Evolutionary conservation across 2,888 invertebrate species (phyloP).

Genomic region (Dasypolia templi): DNA sequence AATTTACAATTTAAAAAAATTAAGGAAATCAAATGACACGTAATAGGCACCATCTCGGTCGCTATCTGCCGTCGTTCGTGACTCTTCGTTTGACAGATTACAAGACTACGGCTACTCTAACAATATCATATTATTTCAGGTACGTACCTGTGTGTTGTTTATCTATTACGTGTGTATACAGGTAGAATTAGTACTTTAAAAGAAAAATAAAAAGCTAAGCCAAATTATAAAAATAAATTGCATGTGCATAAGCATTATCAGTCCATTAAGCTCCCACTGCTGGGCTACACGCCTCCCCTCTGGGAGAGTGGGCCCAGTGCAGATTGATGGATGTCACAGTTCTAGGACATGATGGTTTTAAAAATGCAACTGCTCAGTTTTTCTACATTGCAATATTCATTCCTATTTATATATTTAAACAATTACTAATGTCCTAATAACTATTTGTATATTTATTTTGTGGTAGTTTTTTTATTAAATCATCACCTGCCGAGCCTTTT

Average conservation of each 20-base stretch:
- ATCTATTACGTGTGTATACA: slow-evolving; percentile 3
- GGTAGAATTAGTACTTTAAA: not conserved
- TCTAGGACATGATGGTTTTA: not conserved
- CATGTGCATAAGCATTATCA: no score
- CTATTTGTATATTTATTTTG: no score
- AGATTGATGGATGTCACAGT: not conserved
- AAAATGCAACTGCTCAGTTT: not conserved
- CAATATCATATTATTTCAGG: slow-evolving; percentile 24
- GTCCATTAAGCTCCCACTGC: no score
- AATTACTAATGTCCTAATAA: no score
- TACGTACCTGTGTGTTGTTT: slow-evolving; percentile 28
- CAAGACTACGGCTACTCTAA: slow-evolving; percentile 14
- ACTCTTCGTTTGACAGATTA: slow-evolving; percentile 67
- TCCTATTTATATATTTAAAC: no score
- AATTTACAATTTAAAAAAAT: not conserved
- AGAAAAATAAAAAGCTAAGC: not conserved
- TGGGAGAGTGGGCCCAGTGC: not conserved
- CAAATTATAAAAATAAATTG: not conserved
- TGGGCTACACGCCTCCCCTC: not conserved
- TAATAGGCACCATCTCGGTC: slow-evolving; percentile 31
- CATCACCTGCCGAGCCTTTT: no score
- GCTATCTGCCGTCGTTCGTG: slow-evolving; percentile 59
- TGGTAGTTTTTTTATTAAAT: not conserved
- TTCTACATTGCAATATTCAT: not conserved
- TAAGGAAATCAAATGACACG: slow-evolving; percentile 30